Evolutionary conservation across 2,888 invertebrate genomes (phyloP).

Genomic region (Temnothorax unifasciatus): DNA sequence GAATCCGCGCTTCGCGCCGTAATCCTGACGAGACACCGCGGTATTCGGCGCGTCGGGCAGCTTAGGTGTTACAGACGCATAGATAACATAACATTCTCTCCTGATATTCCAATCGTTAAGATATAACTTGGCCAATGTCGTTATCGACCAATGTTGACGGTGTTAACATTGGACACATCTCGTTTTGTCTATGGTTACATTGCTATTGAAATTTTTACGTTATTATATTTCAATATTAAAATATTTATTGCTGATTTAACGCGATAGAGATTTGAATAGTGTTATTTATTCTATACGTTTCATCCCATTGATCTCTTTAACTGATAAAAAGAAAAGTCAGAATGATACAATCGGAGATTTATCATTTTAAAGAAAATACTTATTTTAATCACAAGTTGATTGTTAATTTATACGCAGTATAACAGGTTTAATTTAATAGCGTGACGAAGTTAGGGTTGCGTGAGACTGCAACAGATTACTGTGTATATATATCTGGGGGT

Average conservation of each 20-base stretch:
- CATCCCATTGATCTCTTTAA: neutral
- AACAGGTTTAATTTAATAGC: neutral
- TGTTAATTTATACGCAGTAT: neutral
- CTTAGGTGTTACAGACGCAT: slow-evolving; percentile 56
- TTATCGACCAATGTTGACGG: neutral
- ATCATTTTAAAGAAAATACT: neutral
- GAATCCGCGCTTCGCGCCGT: slow-evolving; percentile 55
- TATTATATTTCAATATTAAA: neutral
- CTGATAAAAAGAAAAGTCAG: neutral
- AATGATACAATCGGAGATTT: neutral
- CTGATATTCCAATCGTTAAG: slow-evolving; percentile 24
- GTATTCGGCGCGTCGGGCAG: slow-evolving; percentile 55
- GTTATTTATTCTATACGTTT: neutral
- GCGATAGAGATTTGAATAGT: neutral
- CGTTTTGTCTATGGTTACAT: neutral
- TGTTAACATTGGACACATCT: neutral
- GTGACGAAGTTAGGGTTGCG: neutral
- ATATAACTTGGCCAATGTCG: neutral
- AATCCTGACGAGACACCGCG: slow-evolving; percentile 57
- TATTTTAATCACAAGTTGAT: neutral
- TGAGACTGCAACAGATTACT: neutral
- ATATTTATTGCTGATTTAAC: neutral
- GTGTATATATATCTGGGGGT: neutral
- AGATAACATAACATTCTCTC: slow-evolving; percentile 49
- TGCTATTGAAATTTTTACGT: neutral